phyloP scores from a whole-genome alignment of 2,888 invertebrate species.

The Chironomus tentans region DNA sequence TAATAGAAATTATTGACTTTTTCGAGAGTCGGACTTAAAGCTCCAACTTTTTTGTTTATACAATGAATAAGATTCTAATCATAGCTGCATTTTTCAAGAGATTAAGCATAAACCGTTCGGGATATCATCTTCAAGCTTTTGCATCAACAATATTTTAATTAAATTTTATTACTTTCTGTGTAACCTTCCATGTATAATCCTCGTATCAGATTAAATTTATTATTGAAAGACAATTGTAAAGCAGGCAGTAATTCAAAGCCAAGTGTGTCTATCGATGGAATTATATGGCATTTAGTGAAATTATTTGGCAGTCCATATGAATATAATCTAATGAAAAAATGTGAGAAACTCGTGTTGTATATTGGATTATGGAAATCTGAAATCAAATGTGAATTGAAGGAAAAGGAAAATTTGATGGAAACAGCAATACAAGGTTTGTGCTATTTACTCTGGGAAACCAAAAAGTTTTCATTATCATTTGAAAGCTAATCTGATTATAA shows the following conservation, averaged over 20 bases:
- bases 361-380: constrained; percentile 55
- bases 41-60: too few relatives aligned
- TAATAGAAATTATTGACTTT: too few relatives aligned
- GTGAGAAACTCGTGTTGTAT: constrained; percentile 50
- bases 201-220: constrained; percentile 37
- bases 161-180: not conserved
- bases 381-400: constrained; percentile 56
- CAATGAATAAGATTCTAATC: too few relatives aligned
- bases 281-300: constrained; percentile 77
- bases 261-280: constrained; percentile 63
- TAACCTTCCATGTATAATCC: not conserved
- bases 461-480: not conserved
- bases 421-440: constrained; percentile 68
- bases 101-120: too few relatives aligned
- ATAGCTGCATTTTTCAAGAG: too few relatives aligned
- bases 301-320: constrained; percentile 55
- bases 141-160: constrained; percentile 10
- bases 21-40: too few relatives aligned
- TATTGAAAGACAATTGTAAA: constrained; percentile 34
- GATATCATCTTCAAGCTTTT: not conserved
- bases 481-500: not conserved
- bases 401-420: constrained; percentile 64
- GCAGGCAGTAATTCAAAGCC: constrained; percentile 50
- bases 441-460: constrained; percentile 27
- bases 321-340: constrained; percentile 52